Evolutionary conservation across 2,888 invertebrate species (phyloP).

Genomic region (Diaphora mendica): DNA sequence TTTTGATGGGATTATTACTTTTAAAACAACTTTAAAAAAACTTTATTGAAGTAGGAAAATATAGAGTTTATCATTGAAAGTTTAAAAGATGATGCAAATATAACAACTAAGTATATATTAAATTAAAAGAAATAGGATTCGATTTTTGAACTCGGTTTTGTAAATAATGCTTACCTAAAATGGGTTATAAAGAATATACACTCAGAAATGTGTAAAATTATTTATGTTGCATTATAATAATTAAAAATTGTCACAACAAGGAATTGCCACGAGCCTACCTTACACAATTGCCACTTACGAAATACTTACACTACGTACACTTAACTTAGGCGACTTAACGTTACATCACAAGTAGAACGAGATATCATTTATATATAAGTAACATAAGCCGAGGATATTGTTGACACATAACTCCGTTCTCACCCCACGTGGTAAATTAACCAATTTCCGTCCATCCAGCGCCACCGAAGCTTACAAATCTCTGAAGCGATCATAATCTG

Average conservation of each 20-base stretch:
- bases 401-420: conserved; percentile 66
- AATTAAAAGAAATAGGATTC: background rate
- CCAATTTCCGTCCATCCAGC: background rate
- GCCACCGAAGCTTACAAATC: conserved; percentile 27
- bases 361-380: conserved; percentile 77
- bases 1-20: too few relatives aligned
- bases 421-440: conserved; percentile 40
- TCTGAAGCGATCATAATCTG: conserved; percentile 47
- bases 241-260: conserved; percentile 83
- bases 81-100: too few relatives aligned
- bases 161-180: too few relatives aligned
- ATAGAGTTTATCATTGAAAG: background rate
- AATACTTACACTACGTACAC: conserved; percentile 68
- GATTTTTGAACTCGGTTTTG: too few relatives aligned
- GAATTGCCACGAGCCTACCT: conserved; percentile 77
- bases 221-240: conserved; percentile 79
- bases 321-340: conserved; percentile 78
- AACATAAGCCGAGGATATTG: conserved; percentile 73
- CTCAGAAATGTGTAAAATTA: conserved; percentile 79
- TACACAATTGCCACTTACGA: conserved; percentile 71
- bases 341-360: conserved; percentile 86
- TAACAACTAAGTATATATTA: too few relatives aligned
- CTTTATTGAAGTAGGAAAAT: too few relatives aligned
- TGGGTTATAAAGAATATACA: conserved; percentile 32
- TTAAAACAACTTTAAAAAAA: background rate